Evolutionary conservation across 1,140 invertebrate species (phyloP).

Genomic region (Ganaspis sp.): DNA sequence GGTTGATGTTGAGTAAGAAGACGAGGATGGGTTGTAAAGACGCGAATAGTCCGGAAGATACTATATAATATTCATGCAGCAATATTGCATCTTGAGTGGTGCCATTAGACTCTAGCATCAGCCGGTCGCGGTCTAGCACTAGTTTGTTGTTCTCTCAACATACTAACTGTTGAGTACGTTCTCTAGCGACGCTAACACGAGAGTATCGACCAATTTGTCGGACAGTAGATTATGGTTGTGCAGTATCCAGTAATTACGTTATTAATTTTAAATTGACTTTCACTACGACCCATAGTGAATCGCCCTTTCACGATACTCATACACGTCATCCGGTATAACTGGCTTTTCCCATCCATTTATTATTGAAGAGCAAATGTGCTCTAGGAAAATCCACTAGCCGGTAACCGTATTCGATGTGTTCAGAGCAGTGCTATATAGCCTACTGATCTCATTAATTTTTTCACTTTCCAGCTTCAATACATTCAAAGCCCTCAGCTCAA

Average conservation of each 20-base stretch:
- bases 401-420: background rate
- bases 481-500: background rate
- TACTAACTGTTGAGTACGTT: slow-evolving; percentile 29
- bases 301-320: background rate
- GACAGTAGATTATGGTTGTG: slow-evolving; percentile 12
- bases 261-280: slow-evolving; percentile 28
- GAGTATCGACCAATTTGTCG: slow-evolving; percentile 25
- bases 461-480: too few species aligned
- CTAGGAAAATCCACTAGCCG: background rate
- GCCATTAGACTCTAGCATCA: slow-evolving; percentile 67
- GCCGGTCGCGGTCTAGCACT: slow-evolving; percentile 58
- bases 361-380: slow-evolving; percentile 1
- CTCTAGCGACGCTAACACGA: background rate
- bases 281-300: background rate
- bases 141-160: slow-evolving; percentile 62
- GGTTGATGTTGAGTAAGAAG: background rate
- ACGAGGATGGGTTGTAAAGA: slow-evolving; percentile 49
- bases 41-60: slow-evolving; percentile 47
- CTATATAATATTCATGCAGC: slow-evolving; percentile 71
- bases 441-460: background rate
- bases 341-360: slow-evolving; percentile 11
- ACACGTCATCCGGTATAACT: background rate
- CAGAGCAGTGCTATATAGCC: background rate
- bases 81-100: slow-evolving; percentile 73
- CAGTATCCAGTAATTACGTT: slow-evolving; percentile 19